Percentiles rank a stretch among this genome's conserved stretches.
These are phyloP conservation scores for Epinotia ramella DNA, from an alignment of 2,888 invertebrate genomes.

Conservation along the genomic window DNA sequence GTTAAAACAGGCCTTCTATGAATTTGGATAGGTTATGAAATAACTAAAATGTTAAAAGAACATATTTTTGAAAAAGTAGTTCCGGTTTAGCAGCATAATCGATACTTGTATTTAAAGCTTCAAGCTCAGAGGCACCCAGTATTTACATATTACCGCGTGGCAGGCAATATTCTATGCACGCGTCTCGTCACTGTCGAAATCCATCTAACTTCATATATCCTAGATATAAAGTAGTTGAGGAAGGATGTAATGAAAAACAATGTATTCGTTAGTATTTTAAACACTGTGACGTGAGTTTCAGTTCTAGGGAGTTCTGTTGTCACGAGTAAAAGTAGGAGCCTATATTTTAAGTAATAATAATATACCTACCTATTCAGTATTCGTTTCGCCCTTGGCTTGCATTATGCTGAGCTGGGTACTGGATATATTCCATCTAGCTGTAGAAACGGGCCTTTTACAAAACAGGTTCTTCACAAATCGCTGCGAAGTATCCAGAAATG, in stretches of 20 bases:
- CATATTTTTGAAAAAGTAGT: too few relatives aligned
- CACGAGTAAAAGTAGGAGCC: slow-evolving; percentile 5
- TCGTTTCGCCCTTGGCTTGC: slow-evolving; percentile 11
- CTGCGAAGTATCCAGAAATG: slow-evolving; percentile 53
- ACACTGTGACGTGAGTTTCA: slow-evolving; percentile 16
- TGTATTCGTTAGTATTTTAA: slow-evolving; percentile 6
- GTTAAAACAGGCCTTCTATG: too few relatives aligned
- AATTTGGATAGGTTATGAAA: too few relatives aligned
- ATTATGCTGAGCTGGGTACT: slow-evolving; percentile 13
- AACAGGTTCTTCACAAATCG: slow-evolving; percentile 53
- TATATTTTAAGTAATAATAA: slow-evolving; percentile 16
- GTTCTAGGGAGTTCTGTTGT: slow-evolving; percentile 9
- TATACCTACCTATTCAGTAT: slow-evolving; percentile 27
- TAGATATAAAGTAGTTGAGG: not conserved
- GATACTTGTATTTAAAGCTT: too few relatives aligned
- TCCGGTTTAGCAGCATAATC: too few relatives aligned
- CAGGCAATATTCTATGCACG: too few relatives aligned
- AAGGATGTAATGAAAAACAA: slow-evolving; percentile 16
- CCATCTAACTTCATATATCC: too few relatives aligned
- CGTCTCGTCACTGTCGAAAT: too few relatives aligned
- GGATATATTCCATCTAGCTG: slow-evolving; percentile 3
- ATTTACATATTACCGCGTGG: too few relatives aligned
- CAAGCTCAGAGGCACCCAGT: too few relatives aligned
- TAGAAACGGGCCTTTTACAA: slow-evolving; percentile 51
- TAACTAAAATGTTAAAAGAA: too few relatives aligned